Conservation (phyloP, 1,140 invertebrate genomes). For the Tribolium castaneum region DNA sequence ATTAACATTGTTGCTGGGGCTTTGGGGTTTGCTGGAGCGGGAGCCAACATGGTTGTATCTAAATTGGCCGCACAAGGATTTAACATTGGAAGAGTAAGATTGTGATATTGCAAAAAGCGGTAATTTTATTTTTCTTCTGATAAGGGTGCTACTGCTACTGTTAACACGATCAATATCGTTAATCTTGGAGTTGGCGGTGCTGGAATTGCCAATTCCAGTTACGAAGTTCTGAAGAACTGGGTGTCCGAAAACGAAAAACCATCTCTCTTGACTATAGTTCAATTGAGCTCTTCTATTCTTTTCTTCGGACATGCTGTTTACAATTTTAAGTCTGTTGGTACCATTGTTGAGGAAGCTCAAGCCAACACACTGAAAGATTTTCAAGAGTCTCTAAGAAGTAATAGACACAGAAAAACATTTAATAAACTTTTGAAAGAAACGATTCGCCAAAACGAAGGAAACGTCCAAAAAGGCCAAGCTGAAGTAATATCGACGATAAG, state of each 20-base stretch:
- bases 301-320: conserved; percentile 63
- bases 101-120: not conserved
- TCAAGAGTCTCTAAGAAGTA: conserved; percentile 57
- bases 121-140: not conserved
- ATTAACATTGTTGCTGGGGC: conserved; percentile 61
- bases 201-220: conserved; percentile 55
- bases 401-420: conserved; percentile 61
- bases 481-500: conserved; percentile 59
- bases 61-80: conserved; percentile 50
- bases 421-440: conserved; percentile 57
- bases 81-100: conserved; percentile 52
- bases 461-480: conserved; percentile 50
- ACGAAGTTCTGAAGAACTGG: conserved; percentile 55
- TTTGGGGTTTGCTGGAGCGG: conserved; percentile 60
- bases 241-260: conserved; percentile 50
- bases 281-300: conserved; percentile 61
- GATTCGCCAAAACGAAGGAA: conserved; percentile 48
- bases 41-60: conserved; percentile 52
- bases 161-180: conserved; percentile 56
- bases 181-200: conserved; percentile 55
- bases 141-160: conserved; percentile 48
- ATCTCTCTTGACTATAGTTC: conserved; percentile 57
- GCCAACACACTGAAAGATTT: conserved; percentile 50
- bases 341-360: conserved; percentile 62
- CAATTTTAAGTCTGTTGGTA: conserved; percentile 58